Evolutionary conservation across 2,797 vertebrate genomes (phyloP), one percentile per base, ranked within the genome.

Genomic region (Podargus strigoides): DNA sequence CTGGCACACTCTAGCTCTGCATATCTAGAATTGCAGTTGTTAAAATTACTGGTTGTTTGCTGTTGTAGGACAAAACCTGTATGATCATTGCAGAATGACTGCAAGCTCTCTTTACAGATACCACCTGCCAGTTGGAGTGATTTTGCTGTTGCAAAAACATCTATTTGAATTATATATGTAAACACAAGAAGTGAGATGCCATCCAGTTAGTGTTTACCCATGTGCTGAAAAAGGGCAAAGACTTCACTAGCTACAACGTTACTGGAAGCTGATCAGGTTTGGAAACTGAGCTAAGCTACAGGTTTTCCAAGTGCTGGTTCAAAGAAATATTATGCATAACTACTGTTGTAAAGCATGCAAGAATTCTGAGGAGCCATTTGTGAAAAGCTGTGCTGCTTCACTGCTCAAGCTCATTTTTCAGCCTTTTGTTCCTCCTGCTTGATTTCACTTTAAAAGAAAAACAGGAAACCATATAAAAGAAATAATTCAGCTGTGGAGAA

Each of bases 391-490:
- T 15, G 50, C 34, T 88, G 76, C 72, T 89, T 66, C 30, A 42
- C 20, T 58, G 74, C 74, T 90, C 46, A 59, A 73, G 42, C 52
- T 76, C 37, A 21, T 66, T 93, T 92, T 36, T 58, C 84, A 92
- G 77, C 12, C 26, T 73, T 83, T 85, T 85, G 41, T 70, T 93
- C 63, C 46, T 78, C 73, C 49, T 86, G 58, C 69, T 91, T 72
- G 46, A 85, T 91, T 91, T 88, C 49, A 64, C 66, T 88, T 82
- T 19, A 68, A 86, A 53, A 55, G 55, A 64, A 94, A 83, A 86
- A 20, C 50, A 89, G 24, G 27, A 76, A 90, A 46, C 21, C 10
- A 39, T 26, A 73, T 7, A 63, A 56, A 95, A 87, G 32, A 92
- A 90, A 32, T 27, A 93, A 82, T 26, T 64, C 58, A 56, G 55